Conservation (phyloP, 2,113 vertebrate species). For the Cavia porcellus region DNA sequence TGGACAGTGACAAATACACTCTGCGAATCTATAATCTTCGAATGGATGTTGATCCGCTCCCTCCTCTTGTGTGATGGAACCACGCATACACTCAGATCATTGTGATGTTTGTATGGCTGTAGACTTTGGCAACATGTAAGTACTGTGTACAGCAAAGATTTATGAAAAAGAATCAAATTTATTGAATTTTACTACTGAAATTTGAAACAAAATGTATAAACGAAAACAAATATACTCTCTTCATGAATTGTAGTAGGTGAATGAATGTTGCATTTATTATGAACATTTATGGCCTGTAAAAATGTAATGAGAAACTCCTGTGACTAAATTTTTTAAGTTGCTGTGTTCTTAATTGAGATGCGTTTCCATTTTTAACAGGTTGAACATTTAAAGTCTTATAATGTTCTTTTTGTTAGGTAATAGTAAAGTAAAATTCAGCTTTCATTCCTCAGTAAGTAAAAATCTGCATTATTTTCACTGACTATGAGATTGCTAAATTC, state of each 20-base stretch:
- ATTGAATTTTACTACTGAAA: slow-evolving; percentile 89
- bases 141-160: too few species aligned
- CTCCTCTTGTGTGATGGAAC: too few species aligned
- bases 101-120: too few species aligned
- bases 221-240: slow-evolving; percentile 83
- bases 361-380: slow-evolving; percentile 58
- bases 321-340: slow-evolving; percentile 42
- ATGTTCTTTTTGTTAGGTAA: slow-evolving; percentile 56
- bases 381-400: slow-evolving; percentile 45
- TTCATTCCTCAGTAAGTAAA: slow-evolving; percentile 47
- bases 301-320: slow-evolving; percentile 50
- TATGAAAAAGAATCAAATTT: slow-evolving; percentile 67
- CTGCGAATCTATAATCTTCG: too few species aligned
- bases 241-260: slow-evolving; percentile 84
- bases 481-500: slow-evolving; percentile 31
- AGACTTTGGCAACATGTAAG: too few species aligned
- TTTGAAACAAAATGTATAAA: slow-evolving; percentile 85
- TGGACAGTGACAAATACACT: too few species aligned
- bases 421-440: slow-evolving; percentile 28
- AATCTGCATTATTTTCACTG: slow-evolving; percentile 31
- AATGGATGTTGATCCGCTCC: too few species aligned
- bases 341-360: slow-evolving; percentile 37
- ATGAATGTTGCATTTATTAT: slow-evolving; percentile 71
- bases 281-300: slow-evolving; percentile 39
- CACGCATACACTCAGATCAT: too few species aligned